Evolutionary conservation across 2,113 vertebrate genomes (phyloP).

Genomic region (Hassar affinis): DNA sequence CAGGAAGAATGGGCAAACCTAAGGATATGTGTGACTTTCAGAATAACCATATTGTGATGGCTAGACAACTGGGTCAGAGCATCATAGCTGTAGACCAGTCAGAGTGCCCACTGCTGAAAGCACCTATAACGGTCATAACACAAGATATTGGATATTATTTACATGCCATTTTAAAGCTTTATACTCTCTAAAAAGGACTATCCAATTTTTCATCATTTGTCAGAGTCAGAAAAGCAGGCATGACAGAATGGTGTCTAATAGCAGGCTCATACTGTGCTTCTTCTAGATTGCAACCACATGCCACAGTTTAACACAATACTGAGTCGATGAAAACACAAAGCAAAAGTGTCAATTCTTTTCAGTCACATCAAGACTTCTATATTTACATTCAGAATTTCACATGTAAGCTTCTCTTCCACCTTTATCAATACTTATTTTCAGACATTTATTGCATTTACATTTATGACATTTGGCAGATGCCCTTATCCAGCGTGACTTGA

Average conservation of each 20-base stretch:
- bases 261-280: constrained; percentile 14
- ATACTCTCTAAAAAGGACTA: constrained; percentile 5
- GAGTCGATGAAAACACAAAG: constrained; percentile 19
- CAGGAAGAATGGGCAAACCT: too few species aligned
- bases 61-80: too few species aligned
- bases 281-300: constrained; percentile 31
- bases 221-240: background rate
- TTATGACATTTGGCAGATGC: too few species aligned
- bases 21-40: too few species aligned
- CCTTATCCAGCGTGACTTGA: too few species aligned
- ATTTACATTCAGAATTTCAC: background rate
- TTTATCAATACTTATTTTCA: constrained; percentile 12
- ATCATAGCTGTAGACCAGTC: too few species aligned
- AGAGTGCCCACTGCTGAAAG: too few species aligned
- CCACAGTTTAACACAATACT: constrained; percentile 30
- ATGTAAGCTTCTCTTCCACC: background rate
- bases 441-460: too few species aligned
- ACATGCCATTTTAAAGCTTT: background rate
- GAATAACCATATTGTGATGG: too few species aligned
- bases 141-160: background rate
- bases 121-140: background rate
- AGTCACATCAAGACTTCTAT: constrained; percentile 11
- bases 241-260: constrained; percentile 2
- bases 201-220: background rate
- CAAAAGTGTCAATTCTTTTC: constrained; percentile 31